A percentile compares a stretch with the other conserved stretches of the same genome.
Evolutionary conservation across 2,113 vertebrate genomes (phyloP).

Genomic region (Elgaria multicarinata): DNA sequence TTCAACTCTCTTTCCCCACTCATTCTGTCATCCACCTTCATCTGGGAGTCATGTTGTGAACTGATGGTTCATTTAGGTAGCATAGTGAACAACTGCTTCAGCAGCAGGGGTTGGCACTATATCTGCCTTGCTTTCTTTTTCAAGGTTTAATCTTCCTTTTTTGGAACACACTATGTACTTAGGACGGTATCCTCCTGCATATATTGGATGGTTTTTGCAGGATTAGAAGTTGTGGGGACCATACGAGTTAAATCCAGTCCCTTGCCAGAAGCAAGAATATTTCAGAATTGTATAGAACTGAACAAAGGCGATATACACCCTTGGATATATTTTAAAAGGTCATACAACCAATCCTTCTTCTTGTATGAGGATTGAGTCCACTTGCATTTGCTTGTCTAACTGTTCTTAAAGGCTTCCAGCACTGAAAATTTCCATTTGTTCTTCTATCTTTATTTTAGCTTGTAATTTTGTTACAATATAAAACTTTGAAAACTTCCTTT

Average conservation of each 20-base stretch:
- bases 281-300: background rate
- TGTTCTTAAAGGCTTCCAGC: background rate
- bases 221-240: background rate
- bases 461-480: too few relatives aligned
- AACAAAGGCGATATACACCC: background rate
- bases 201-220: background rate
- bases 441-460: background rate
- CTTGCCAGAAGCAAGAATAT: background rate
- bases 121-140: background rate
- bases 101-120: background rate
- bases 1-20: background rate
- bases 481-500: background rate
- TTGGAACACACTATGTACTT: background rate
- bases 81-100: background rate
- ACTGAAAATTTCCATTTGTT: background rate
- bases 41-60: background rate
- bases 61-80: background rate
- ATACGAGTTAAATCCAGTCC: background rate
- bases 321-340: background rate
- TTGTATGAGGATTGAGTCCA: background rate
- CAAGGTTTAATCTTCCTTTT: background rate
- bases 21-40: background rate
- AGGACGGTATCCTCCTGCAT: background rate
- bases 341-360: background rate
- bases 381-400: background rate